These are phyloP conservation scores for Delia radicum DNA, from an alignment of 1,140 invertebrate species.

Conservation along the genomic window DNA sequence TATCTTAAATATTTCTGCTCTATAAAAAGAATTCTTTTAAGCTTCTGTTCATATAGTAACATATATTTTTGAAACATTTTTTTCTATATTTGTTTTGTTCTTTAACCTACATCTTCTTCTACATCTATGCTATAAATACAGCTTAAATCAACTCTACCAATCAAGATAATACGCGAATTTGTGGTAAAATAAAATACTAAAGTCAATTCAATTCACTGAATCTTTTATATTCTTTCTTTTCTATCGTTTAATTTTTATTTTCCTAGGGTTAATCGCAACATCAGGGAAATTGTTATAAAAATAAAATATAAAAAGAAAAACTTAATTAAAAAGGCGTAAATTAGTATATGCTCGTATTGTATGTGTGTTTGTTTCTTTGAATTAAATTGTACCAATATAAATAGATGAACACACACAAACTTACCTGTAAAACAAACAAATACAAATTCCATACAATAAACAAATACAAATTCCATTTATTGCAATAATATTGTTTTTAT, in stretches of 20 bases:
- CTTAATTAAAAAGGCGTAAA: constrained; percentile 24
- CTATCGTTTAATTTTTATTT: neutral
- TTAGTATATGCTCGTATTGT: constrained; percentile 2
- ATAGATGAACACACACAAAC: too few species aligned
- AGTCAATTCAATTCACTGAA: constrained; percentile 2
- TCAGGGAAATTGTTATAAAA: neutral
- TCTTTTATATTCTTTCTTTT: neutral
- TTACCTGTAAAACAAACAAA: neutral
- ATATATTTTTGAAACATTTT: too few species aligned
- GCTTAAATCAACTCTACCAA: constrained; percentile 8
- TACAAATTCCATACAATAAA: neutral
- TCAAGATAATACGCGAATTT: constrained; percentile 22
- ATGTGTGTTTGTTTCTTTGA: neutral
- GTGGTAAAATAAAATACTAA: neutral
- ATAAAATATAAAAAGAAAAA: neutral
- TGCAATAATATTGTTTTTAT: too few species aligned
- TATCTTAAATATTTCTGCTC: too few species aligned
- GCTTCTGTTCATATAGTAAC: too few species aligned
- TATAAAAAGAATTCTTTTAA: too few species aligned
- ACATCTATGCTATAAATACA: neutral
- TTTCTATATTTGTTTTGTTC: too few species aligned
- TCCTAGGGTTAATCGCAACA: neutral
- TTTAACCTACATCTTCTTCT: too few species aligned
- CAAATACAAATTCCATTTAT: too few species aligned
- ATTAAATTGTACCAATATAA: neutral